Percentiles rank a stretch among this genome's conserved stretches.
These are phyloP conservation scores for Oophaga pumilio DNA, from an alignment of 2,113 vertebrate species.

Conservation along the genomic window DNA sequence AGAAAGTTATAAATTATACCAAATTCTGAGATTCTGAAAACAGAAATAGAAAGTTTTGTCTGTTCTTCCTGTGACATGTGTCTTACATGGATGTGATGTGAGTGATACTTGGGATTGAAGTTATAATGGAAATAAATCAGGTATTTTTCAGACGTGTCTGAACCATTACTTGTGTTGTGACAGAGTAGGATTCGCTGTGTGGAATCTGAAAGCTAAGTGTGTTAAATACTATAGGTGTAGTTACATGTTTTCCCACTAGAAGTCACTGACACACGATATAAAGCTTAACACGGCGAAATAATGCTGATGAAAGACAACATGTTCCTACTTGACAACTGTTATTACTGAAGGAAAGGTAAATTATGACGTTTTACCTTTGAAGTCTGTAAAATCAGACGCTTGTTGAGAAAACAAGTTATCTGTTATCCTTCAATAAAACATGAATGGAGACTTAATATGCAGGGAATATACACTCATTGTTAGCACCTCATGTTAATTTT, in stretches of 20 bases:
- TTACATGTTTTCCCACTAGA: conserved; percentile 26
- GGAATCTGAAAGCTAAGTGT: neutral
- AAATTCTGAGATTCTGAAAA: neutral
- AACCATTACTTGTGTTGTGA: neutral
- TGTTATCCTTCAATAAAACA: neutral
- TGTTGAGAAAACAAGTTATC: neutral
- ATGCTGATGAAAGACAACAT: neutral
- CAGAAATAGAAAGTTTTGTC: neutral
- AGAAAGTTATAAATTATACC: neutral
- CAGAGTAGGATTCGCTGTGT: neutral
- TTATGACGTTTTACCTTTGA: neutral
- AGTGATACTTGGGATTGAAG: neutral
- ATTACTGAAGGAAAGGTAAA: conserved; percentile 5
- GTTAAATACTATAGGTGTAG: neutral
- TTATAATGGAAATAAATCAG: neutral
- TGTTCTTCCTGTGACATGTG: neutral
- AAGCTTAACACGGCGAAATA: neutral
- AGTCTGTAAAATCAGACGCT: conserved; percentile 8
- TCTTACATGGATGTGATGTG: neutral
- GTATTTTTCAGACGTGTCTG: neutral
- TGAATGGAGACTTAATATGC: neutral
- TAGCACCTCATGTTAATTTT: neutral
- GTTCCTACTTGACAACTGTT: neutral
- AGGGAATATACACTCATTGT: conserved; percentile 5
- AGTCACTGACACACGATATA: conserved; percentile 24